Conservation (phyloP, 2,888 invertebrate species). For the Torymus auratus region DNA sequence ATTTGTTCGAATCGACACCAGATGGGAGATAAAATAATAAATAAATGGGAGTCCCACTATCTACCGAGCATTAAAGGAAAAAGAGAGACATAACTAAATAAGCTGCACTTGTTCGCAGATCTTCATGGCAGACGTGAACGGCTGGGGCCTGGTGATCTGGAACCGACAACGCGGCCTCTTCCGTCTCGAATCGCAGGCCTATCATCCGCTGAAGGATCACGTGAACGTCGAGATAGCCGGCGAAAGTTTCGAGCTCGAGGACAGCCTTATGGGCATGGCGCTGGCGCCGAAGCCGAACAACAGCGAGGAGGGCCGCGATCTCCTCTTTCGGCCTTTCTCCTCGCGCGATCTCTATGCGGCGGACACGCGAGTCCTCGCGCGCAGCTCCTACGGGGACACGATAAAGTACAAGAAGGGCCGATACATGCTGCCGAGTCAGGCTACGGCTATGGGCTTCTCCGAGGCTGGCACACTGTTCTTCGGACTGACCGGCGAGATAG, state of each 20-base stretch:
- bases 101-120: conserved; percentile 35
- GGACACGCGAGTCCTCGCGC: conserved; percentile 40
- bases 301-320: conserved; percentile 30
- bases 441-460: conserved; percentile 54
- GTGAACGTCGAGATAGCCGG: conserved; percentile 72
- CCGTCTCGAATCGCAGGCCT: conserved; percentile 62
- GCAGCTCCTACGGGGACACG: not conserved
- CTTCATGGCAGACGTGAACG: conserved; percentile 58
- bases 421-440: conserved; percentile 59
- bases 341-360: conserved; percentile 60
- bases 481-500: conserved; percentile 70
- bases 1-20: too few relatives aligned
- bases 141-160: conserved; percentile 52
- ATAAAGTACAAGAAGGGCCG: not conserved
- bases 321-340: conserved; percentile 64
- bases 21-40: too few relatives aligned
- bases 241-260: conserved; percentile 82
- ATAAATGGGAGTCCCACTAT: too few relatives aligned
- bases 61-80: too few relatives aligned
- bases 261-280: conserved; percentile 83
- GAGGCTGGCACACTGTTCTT: conserved; percentile 71
- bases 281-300: conserved; percentile 76
- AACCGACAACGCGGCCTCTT: conserved; percentile 42
- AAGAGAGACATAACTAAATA: too few relatives aligned
- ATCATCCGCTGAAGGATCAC: conserved; percentile 49